A percentile compares a stretch with the other conserved stretches of the same genome.
phyloP scores from a whole-genome alignment of 2,888 invertebrate species.

The Orthosia incerta region DNA sequence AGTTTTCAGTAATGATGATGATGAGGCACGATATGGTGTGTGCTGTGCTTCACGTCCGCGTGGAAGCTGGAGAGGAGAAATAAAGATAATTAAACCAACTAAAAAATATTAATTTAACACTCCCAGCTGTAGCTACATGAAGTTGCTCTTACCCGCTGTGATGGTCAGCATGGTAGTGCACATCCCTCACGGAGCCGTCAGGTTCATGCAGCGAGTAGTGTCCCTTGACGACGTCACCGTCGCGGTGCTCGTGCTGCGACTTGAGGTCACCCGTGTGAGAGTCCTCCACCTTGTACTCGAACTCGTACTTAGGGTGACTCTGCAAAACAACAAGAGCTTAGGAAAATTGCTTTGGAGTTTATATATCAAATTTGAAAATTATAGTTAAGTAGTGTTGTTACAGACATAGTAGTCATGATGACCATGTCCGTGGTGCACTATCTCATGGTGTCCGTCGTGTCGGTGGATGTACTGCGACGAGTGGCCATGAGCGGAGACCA shows the following conservation, averaged over 20 bases:
- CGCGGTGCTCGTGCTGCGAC: constrained; percentile 85
- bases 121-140: neutral
- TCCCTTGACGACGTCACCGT: constrained; percentile 85
- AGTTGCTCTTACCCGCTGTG: constrained; percentile 32
- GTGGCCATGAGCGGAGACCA: constrained; percentile 51
- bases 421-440: constrained; percentile 72
- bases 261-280: constrained; percentile 89
- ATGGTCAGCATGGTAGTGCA: constrained; percentile 87
- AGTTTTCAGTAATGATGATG: constrained; percentile 4
- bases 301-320: constrained; percentile 89
- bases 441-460: constrained; percentile 77
- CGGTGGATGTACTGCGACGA: constrained; percentile 71
- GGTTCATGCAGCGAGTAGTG: constrained; percentile 83
- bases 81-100: neutral
- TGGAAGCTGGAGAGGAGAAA: constrained; percentile 72
- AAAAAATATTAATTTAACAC: too few relatives aligned
- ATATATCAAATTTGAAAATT: neutral
- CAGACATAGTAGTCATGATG: constrained; percentile 61
- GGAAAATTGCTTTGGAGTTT: neutral
- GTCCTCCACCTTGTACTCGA: constrained; percentile 89
- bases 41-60: constrained; percentile 74
- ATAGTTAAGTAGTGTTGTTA: neutral
- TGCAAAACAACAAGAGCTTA: constrained; percentile 30
- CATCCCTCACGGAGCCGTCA: constrained; percentile 88
- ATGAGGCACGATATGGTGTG: constrained; percentile 74